Conservation (phyloP, 1,140 invertebrate genomes). For the Coenobita brevimanus region DNA sequence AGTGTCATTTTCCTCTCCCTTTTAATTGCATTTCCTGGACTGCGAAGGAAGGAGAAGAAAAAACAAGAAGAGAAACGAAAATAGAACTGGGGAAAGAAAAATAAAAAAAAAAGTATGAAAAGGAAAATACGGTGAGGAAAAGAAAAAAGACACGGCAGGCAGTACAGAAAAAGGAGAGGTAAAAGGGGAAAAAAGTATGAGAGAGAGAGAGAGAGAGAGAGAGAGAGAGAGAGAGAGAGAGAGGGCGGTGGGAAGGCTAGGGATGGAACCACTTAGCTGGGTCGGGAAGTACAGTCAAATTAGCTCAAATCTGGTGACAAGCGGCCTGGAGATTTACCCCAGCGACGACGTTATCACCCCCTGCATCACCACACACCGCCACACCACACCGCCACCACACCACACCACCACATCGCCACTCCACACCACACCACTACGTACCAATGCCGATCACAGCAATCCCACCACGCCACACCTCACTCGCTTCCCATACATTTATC, state of each 20-base stretch:
- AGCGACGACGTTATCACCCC: constrained; percentile 27
- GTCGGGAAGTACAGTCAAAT: constrained; percentile 25
- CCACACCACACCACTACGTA: too few species aligned
- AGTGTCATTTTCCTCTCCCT: too few species aligned
- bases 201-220: background rate
- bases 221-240: background rate
- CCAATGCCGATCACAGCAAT: too few species aligned
- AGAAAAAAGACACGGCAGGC: too few species aligned
- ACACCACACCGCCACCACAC: background rate
- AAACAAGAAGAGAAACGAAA: too few species aligned
- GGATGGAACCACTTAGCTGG: constrained; percentile 8
- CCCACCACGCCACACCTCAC: too few species aligned
- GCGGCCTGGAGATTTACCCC: constrained; percentile 17
- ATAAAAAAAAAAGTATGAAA: too few species aligned
- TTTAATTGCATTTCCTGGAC: too few species aligned
- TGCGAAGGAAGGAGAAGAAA: too few species aligned
- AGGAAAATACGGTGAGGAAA: too few species aligned
- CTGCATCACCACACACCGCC: background rate
- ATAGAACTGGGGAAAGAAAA: too few species aligned
- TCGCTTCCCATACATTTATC: too few species aligned
- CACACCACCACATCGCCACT: background rate
- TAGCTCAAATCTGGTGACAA: constrained; percentile 55
- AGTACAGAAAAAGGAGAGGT: constrained; percentile 1
- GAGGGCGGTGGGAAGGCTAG: background rate
- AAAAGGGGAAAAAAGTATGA: background rate